Conservation (phyloP, 1,140 invertebrate species). For the Diorhabda sublineata region DNA sequence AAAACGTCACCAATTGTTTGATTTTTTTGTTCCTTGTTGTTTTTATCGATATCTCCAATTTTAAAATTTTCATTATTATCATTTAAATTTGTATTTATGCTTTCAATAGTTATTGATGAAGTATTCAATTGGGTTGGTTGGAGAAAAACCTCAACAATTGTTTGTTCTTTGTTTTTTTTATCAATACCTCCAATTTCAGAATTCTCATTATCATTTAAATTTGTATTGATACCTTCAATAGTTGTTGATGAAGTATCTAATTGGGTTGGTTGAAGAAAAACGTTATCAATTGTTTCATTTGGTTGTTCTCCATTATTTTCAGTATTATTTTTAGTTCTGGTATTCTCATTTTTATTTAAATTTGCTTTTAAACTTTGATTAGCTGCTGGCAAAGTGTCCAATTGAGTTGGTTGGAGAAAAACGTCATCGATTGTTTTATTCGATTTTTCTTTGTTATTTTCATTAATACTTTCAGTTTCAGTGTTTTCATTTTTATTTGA, state of each 20-base stretch:
- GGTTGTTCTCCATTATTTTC: neutral
- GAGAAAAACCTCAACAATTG: too few species aligned
- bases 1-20: constrained; percentile 12
- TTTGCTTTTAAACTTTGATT: constrained; percentile 17
- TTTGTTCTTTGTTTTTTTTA: too few species aligned
- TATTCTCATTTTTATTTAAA: constrained; percentile 24
- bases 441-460: constrained; percentile 20
- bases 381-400: constrained; percentile 6
- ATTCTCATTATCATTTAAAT: too few species aligned
- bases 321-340: constrained; percentile 20
- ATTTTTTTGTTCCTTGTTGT: too few species aligned
- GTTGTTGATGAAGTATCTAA: constrained; percentile 4
- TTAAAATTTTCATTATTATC: too few species aligned
- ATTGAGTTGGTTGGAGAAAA: neutral
- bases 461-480: constrained; percentile 8
- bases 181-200: too few species aligned
- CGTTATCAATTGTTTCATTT: constrained; percentile 3
- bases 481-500: neutral
- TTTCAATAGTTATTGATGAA: neutral
- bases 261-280: constrained; percentile 6
- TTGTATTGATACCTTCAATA: too few species aligned
- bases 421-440: constrained; percentile 28
- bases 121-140: neutral
- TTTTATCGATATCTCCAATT: too few species aligned
- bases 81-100: too few species aligned